A percentile compares a stretch with the other conserved stretches of the same genome.
These are phyloP conservation scores for Loris lydekkerianus DNA, from an alignment of 2,797 vertebrate species.

Conservation along the genomic window DNA sequence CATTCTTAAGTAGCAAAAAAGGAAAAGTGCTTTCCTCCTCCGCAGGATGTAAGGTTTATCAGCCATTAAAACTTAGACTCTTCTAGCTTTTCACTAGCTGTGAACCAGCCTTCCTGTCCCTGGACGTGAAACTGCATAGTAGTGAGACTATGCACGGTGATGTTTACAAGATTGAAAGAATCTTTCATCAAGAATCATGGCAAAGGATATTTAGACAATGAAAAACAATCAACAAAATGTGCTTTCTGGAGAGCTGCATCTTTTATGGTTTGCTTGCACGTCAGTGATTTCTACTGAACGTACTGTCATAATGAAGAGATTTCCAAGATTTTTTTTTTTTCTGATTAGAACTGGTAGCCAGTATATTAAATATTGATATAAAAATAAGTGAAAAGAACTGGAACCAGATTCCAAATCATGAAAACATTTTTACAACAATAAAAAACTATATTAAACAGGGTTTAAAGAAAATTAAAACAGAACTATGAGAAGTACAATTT, in stretches of 20 bases:
- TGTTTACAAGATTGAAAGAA: conserved; percentile 94
- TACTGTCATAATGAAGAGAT: conserved; percentile 86
- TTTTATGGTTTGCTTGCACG: conserved; percentile 85
- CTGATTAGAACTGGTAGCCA: conserved; percentile 85
- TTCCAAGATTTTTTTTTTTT: conserved; percentile 80
- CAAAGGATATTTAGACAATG: conserved; percentile 83
- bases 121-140: conserved; percentile 87
- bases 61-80: conserved; percentile 85
- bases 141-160: conserved; percentile 91
- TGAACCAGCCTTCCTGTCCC: conserved; percentile 90
- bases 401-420: conserved; percentile 85
- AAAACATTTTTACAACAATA: conserved; percentile 86
- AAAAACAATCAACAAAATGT: conserved; percentile 84
- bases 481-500: conserved; percentile 91
- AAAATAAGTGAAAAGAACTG: conserved; percentile 85
- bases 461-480: conserved; percentile 89
- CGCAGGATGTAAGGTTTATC: conserved; percentile 83
- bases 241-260: conserved; percentile 86
- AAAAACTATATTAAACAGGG: conserved; percentile 89
- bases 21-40: conserved; percentile 85
- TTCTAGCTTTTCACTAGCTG: conserved; percentile 88
- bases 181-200: conserved; percentile 85
- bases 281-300: conserved; percentile 86
- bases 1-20: conserved; percentile 86
- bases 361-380: conserved; percentile 85